Percentiles rank a stretch among this genome's conserved stretches.
These are phyloP conservation scores for Lepilemur ruficaudatus DNA, from an alignment of 2,797 vertebrate genomes.

Conservation along the genomic window DNA sequence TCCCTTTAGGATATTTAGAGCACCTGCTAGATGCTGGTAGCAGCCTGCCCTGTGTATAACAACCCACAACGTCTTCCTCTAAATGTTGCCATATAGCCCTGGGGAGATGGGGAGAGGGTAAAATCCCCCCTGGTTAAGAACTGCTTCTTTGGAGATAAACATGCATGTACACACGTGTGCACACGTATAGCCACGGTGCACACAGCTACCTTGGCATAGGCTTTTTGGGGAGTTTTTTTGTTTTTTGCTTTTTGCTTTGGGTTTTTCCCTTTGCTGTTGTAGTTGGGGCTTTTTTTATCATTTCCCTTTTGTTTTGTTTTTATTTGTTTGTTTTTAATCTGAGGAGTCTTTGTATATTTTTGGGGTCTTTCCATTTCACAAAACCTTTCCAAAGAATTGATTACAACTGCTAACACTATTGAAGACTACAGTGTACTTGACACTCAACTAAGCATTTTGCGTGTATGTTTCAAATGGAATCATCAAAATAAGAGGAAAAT, in stretches of 20 bases:
- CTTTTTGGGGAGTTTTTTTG: background rate
- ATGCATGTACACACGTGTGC: rapidly evolving
- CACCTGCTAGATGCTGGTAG: background rate
- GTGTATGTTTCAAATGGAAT: background rate
- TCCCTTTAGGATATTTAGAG: background rate
- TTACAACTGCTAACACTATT: background rate
- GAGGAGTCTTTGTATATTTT: background rate
- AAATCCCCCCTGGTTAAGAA: background rate
- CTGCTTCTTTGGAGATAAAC: background rate
- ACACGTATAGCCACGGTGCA: background rate
- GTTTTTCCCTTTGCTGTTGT: background rate
- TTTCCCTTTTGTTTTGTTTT: background rate
- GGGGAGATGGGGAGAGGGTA: too few relatives aligned
- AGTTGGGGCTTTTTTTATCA: background rate
- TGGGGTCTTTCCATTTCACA: background rate
- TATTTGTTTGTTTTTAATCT: constrained; percentile 4
- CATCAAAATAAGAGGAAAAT: background rate
- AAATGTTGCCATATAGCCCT: background rate
- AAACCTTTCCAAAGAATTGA: background rate
- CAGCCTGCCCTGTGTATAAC: background rate
- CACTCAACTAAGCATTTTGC: background rate
- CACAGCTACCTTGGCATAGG: background rate
- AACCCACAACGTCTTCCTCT: background rate
- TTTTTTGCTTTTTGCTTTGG: background rate
- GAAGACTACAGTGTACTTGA: background rate